Evolutionary conservation across 2,888 invertebrate genomes (phyloP), one percentile per base, ranked within the genome.

Genomic region (Agrochola macilenta): DNA sequence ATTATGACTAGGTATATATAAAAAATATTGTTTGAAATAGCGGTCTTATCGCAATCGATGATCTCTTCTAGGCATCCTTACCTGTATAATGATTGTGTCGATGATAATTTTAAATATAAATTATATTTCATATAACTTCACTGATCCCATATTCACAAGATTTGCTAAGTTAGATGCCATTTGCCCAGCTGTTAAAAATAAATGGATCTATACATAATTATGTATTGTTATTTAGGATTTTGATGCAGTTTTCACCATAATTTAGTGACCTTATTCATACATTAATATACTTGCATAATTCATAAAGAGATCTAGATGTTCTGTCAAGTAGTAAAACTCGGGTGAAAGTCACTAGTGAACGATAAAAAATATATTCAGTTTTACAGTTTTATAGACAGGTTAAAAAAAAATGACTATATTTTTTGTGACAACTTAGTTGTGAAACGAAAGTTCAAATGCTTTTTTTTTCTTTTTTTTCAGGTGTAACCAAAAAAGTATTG

Each of bases 391-490:
- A 23, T 8, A 52, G 30, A 30, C 30, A 2, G 1, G 2, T 30
- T 30, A 30, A 30, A 30, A 30, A 30, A 30, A 30, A 30, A 30
- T n/a, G 2, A 30, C 30, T 1, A 30, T 30, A 30, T 30, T 30
- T 30, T 30, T 30, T 30, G 30, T 30, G 30, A 30, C 30, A 30
- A 30, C 30, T 30, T 30, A 20, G n/a, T 54, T 54, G 23, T 54
- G 23, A 3, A 54, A n/a, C 11, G 5, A 26, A 26, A 26, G 14
- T 14, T 12, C 57, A n/a, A 26, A 43, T 43, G 58, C 23, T 17
- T 9, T 9, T 1, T 30, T 49, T 68, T 68, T n/a, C 66, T 9
- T 9, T 1, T 30, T 49, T 68, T 68, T n/a, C 66, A 78, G 78
- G n/a, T n/a, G 5, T 7, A 7, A 0, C 30, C 30, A 7, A 43